phyloP scores from a whole-genome alignment of 1,140 invertebrate genomes.

The Ruditapes philippinarum region DNA sequence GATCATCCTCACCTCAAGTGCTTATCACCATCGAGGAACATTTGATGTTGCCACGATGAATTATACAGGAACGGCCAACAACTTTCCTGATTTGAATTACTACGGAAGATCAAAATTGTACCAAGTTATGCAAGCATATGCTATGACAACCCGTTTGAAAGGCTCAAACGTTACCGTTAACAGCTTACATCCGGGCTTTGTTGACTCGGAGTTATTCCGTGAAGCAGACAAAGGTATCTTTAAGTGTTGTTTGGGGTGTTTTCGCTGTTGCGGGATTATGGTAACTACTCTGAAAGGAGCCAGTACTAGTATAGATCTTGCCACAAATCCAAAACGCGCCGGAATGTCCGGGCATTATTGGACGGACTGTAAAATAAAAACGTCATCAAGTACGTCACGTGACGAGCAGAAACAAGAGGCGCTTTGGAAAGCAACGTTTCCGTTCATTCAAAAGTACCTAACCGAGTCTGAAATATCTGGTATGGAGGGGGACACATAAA shows the following conservation, averaged over 20 bases:
- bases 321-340: not conserved
- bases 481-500: not conserved
- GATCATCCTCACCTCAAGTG: constrained; percentile 27
- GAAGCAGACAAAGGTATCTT: not conserved
- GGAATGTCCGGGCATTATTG: not conserved
- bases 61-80: not conserved
- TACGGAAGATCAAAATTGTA: constrained; percentile 49
- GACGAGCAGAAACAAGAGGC: constrained; percentile 3
- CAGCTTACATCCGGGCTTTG: constrained; percentile 41
- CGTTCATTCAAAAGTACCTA: not conserved
- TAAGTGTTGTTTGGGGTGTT: not conserved
- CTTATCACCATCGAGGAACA: not conserved
- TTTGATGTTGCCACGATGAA: constrained; percentile 41
- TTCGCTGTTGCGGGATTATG: not conserved
- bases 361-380: not conserved
- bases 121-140: constrained; percentile 43
- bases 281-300: not conserved
- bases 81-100: not conserved
- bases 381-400: not conserved
- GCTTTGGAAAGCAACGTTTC: not conserved
- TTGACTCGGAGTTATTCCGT: not conserved
- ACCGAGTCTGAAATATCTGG: not conserved
- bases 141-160: constrained; percentile 6
- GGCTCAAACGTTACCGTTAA: constrained; percentile 37
- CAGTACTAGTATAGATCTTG: not conserved